Evolutionary conservation across 2,113 vertebrate genomes (phyloP).

Genomic region (Halichoeres trimaculatus): DNA sequence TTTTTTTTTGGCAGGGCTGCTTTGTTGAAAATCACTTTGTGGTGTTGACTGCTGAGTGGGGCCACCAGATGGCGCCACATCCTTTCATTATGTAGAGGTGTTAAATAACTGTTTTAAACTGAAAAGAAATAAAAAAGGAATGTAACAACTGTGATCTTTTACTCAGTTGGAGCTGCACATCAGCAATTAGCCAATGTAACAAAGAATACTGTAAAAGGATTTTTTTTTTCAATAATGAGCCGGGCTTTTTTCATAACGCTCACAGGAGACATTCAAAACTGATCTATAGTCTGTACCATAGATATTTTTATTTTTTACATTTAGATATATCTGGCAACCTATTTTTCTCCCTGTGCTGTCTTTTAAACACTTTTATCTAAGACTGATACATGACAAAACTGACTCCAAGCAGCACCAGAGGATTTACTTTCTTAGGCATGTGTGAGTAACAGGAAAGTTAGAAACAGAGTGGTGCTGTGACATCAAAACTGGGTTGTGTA

Average conservation of each 20-base stretch:
- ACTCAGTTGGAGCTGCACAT: background rate
- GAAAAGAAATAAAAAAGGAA: background rate
- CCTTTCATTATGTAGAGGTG: background rate
- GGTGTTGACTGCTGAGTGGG: background rate
- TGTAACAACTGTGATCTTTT: background rate
- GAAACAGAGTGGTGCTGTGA: background rate
- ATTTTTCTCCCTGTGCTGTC: background rate
- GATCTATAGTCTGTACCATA: conserved; percentile 3
- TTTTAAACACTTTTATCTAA: background rate
- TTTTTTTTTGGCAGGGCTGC: background rate
- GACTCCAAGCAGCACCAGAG: conserved; percentile 15
- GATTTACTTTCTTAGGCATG: background rate
- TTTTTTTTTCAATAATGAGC: too few species aligned
- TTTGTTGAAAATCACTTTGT: background rate
- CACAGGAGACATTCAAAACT: background rate
- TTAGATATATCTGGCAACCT: conserved; percentile 18
- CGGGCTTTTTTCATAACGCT: too few species aligned
- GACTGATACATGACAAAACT: conserved; percentile 30
- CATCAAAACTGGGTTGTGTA: background rate
- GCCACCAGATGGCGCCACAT: conserved; percentile 41
- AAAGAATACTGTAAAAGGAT: too few species aligned
- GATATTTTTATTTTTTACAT: background rate
- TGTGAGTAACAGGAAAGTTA: background rate
- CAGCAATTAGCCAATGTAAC: too few species aligned
- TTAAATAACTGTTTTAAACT: background rate